Conservation (phyloP, 1,140 invertebrate genomes). For the Psix sp. region DNA sequence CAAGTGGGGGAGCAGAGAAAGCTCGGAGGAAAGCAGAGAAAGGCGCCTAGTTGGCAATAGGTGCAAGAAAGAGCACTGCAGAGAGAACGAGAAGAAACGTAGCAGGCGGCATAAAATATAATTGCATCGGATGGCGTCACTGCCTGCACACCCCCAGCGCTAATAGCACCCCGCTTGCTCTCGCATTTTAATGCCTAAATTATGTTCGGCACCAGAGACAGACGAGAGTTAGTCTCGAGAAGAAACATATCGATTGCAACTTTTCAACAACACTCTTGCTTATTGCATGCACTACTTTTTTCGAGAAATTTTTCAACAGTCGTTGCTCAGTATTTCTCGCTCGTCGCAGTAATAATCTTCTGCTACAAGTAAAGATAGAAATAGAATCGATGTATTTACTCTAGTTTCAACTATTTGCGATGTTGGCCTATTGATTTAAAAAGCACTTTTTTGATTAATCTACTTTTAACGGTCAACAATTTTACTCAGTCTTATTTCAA, state of each 20-base stretch:
- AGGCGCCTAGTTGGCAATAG: slow-evolving; percentile 46
- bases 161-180: slow-evolving; percentile 70
- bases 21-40: slow-evolving; percentile 52
- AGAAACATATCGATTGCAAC: slow-evolving; percentile 60
- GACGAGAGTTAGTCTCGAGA: slow-evolving; percentile 62
- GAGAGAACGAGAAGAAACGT: slow-evolving; percentile 63
- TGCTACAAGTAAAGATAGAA: too few species aligned
- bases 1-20: slow-evolving; percentile 57
- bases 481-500: too few species aligned
- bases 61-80: slow-evolving; percentile 44
- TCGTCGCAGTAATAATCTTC: too few species aligned
- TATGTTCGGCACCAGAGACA: slow-evolving; percentile 74
- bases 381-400: too few species aligned
- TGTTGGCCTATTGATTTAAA: too few species aligned
- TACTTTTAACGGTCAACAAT: too few species aligned
- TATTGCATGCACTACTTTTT: slow-evolving; percentile 26
- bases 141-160: slow-evolving; percentile 67
- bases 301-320: too few species aligned
- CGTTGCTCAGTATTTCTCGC: too few species aligned
- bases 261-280: slow-evolving; percentile 38
- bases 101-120: slow-evolving; percentile 76
- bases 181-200: slow-evolving; percentile 77
- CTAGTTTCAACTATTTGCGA: too few species aligned
- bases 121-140: slow-evolving; percentile 76
- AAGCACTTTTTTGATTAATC: too few species aligned